Base-by-base conservation (phyloP, 2,797 vertebrate genomes). In the Oreochromis grahami region DNA sequence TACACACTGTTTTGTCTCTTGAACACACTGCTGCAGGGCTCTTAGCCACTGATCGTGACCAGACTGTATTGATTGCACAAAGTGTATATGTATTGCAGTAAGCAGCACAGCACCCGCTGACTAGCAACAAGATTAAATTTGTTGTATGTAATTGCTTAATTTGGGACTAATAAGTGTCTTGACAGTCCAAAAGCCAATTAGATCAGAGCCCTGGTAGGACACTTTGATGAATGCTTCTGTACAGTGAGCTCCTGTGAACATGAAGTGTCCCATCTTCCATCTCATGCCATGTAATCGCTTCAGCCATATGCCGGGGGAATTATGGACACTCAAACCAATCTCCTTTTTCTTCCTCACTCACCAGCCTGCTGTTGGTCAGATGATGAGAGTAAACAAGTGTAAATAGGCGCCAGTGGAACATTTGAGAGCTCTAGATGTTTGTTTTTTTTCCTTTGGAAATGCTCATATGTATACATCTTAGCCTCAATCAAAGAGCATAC, bases 241-340 rank as follows among this genome's bases (percentile, higher is more conserved):
- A 52, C 26, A 26, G 1, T 68, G 51, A 83, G 76, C 81, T 85
- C 13, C 1, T 74, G 6, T 85, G 34, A 89, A 72, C 78, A 77
- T 84, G 21, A 82, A 76, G 56, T 50, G 76, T 77, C 38, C 41
- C 3, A 11, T 45, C 26, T 68, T 88, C 38, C n/a, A 24, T 78
- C 77, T 78, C 5, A 63, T 79, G 53, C 45, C 77, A 19, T 79
- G 56, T 83, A 85, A 91, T 94, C 83, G 7, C 74, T 72, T 86
- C 45, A 65, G 68, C 88, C 83, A 86, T 86, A 90, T 86, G 87
- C 51, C 81, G 19, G 29, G 76, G 85, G 85, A 90, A 85, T 93
- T 86, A 87, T 84, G 84, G 88, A 88, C 87, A 77, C 78, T 84
- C 36, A 77, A 55, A 86, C 84, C 80, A 79, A 85, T 90, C 45